Percentiles rank a stretch among this genome's conserved stretches.
Conservation (phyloP, 2,797 vertebrate species). For the Eremophila alpestris region DNA sequence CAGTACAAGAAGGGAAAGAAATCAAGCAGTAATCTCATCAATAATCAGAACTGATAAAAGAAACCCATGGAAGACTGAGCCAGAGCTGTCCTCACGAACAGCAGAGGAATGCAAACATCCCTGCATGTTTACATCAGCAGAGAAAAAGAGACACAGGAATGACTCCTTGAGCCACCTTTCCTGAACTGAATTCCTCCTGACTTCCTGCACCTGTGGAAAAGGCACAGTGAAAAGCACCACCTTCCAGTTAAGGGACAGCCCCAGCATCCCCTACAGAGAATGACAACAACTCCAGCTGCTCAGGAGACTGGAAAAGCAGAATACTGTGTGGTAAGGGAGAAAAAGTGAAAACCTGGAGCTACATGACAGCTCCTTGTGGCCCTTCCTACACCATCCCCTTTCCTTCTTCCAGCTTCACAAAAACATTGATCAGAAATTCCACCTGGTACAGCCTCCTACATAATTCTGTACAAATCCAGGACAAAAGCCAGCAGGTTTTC, state of each 20-base stretch:
- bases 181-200: not conserved
- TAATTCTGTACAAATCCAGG: not conserved
- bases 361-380: not conserved
- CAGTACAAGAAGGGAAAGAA: rapidly evolving
- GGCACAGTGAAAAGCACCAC: not conserved
- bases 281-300: not conserved
- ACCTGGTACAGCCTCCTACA: not conserved
- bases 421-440: not conserved
- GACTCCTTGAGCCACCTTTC: not conserved
- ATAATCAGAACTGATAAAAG: not conserved
- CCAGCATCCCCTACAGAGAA: not conserved
- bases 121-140: not conserved
- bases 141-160: not conserved
- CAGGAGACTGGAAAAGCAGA: not conserved
- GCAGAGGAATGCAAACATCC: not conserved
- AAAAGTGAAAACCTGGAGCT: not conserved
- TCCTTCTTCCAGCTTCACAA: not conserved
- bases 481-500: not conserved
- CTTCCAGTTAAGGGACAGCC: not conserved
- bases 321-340: not conserved
- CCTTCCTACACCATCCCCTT: not conserved
- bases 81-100: rapidly evolving
- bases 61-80: not conserved
- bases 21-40: not conserved
- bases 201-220: not conserved